Evolutionary conservation across 2,888 invertebrate species (phyloP).

Genomic region (Anoncus sp.): DNA sequence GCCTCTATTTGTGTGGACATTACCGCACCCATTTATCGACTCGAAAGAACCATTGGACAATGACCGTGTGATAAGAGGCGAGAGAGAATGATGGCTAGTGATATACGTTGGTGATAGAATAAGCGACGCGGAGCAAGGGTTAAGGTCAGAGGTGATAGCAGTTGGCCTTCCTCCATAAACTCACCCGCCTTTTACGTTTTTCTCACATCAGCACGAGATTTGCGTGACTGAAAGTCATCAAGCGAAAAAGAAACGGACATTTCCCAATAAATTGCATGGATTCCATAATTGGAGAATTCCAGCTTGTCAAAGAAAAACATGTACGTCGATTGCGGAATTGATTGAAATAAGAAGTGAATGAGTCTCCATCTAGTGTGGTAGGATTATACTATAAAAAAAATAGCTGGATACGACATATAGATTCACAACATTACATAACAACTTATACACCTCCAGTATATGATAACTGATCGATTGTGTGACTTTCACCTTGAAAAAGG

Average conservation of each 20-base stretch:
- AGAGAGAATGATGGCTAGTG: constrained; percentile 16
- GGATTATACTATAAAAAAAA: too few species aligned
- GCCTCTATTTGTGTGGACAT: constrained; percentile 42
- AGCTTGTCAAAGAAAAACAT: background rate
- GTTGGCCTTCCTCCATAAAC: constrained; percentile 17
- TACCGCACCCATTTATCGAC: constrained; percentile 64
- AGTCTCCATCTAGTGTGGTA: too few species aligned
- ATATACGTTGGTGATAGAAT: constrained; percentile 28
- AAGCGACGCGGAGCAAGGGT: constrained; percentile 22
- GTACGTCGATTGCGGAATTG: background rate
- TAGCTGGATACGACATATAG: too few species aligned
- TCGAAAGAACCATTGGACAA: constrained; percentile 29
- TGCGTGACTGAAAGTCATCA: constrained; percentile 21
- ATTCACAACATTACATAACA: too few species aligned
- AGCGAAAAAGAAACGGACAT: background rate
- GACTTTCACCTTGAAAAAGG: too few species aligned
- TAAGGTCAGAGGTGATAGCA: constrained; percentile 50
- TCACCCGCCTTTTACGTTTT: constrained; percentile 3
- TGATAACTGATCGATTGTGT: too few species aligned
- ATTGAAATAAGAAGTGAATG: background rate
- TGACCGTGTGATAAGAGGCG: constrained; percentile 15
- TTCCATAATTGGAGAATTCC: background rate
- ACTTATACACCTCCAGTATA: too few species aligned
- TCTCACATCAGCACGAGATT: constrained; percentile 5
- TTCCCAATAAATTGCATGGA: background rate